phyloP scores from a whole-genome alignment of 1,140 invertebrate genomes.

The Hydropsyche tenuis region DNA sequence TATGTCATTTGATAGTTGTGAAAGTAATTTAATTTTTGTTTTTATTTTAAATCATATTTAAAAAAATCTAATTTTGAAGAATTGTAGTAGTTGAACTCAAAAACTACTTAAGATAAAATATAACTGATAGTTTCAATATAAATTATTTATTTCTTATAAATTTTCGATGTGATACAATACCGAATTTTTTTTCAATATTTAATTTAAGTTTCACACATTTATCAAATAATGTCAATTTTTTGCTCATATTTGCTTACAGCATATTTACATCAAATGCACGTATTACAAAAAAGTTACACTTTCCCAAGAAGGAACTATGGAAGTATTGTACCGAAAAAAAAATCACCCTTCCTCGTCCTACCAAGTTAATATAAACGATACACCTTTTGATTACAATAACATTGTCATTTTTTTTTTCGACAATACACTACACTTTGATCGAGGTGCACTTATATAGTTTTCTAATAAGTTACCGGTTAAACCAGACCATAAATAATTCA shows the following conservation, averaged over 20 bases:
- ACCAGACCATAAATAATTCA: slow-evolving; percentile 22
- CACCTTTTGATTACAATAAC: slow-evolving; percentile 22
- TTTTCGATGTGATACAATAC: too few relatives aligned
- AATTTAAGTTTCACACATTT: not conserved
- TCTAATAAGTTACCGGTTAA: slow-evolving; percentile 32
- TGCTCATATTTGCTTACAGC: not conserved
- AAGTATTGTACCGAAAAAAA: slow-evolving; percentile 1
- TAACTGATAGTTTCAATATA: too few relatives aligned
- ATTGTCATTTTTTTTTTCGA: slow-evolving; percentile 1
- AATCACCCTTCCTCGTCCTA: slow-evolving; percentile 7
- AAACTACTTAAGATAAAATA: too few relatives aligned
- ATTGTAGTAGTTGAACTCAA: too few relatives aligned
- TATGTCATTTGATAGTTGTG: too few relatives aligned
- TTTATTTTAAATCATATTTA: too few relatives aligned
- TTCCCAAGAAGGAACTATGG: not conserved
- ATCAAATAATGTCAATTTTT: not conserved
- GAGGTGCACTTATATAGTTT: slow-evolving; percentile 27
- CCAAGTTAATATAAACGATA: slow-evolving; percentile 9
- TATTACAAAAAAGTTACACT: not conserved
- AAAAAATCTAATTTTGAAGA: too few relatives aligned
- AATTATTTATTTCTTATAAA: too few relatives aligned
- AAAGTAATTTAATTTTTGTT: too few relatives aligned
- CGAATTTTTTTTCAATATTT: too few relatives aligned
- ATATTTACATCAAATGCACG: not conserved
- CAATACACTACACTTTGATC: slow-evolving; percentile 1